Base-by-base conservation (phyloP, 1,140 invertebrate genomes). In the Pachypsylla venusta region DNA sequence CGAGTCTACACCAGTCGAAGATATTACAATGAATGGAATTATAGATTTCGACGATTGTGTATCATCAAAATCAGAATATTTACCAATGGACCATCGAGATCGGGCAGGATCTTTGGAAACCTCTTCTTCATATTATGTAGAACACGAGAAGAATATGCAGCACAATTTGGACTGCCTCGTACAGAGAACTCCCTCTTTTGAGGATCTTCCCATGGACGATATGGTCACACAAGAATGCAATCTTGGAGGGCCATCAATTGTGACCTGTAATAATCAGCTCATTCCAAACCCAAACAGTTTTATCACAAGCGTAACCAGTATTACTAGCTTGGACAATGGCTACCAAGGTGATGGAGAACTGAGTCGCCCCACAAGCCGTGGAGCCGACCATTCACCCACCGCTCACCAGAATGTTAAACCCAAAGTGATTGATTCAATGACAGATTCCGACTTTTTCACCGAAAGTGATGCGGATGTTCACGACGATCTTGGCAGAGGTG, bases 381-480 rank as follows among this genome's bases (percentile, higher is more conserved):
- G 74, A 63, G 4, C 65, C 66, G 60, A 71, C 69, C 62, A 63
- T 25, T 67, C 64, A 13, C 65, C 66, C 12, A 58, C 62, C 5
- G 61, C 61, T 4, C 59, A 63, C 22, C 60, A 59, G 28, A 62
- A 60, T n/a, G 56, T 63, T 54, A 64, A 64, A 56, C 25, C 60
- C 7, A 62, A 63, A 28, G 53, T 64, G 16, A 25, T 80, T 59
- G 85, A 89, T 71, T 84, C 85, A 1, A 88, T 89, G 85, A 90
- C 87, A 0, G 87, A 89, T 71, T 90, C 87, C 0, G 87, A 90
- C 68, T 89, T 90, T 69, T 90, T 88, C 67, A 89, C 86, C 4
- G 87, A 89, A 73, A 87, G 84, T 64, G 87, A 89, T 72, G 85
- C 84, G 0, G 87, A 89, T 68, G 81, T 79, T 1, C 78, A 83